Evolutionary conservation across 2,797 vertebrate species (phyloP), one percentile per base, ranked within the genome.

Genomic region (Acipenser oxyrinchus): DNA sequence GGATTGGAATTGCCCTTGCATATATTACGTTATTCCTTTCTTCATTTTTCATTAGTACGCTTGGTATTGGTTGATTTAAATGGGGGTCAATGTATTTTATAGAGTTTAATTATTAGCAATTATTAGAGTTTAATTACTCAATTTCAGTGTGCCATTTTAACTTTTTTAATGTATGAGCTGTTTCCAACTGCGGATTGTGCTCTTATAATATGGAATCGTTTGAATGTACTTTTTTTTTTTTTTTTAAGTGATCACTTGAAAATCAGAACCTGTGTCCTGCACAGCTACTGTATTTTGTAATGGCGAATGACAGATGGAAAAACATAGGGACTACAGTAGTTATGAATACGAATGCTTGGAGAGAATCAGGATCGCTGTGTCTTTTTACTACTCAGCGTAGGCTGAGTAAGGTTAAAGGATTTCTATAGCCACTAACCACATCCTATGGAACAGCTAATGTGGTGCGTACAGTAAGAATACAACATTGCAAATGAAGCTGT

Each of bases 371-470:
- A 23, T 23, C 3, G 23, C 23, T 23, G 23, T 23, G 23, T 23
- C 77, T 82, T 1, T 69, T 71, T 53, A 0, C 71, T 70, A 10
- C 68, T 68, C 53, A 68, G 4, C 69, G 59, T 74, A 73, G 76
- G 75, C 83, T 78, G 68, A 71, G 70, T 64, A 70, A 77, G 79
- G 75, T 74, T 63, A 67, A 75, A 76, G 70, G 60, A 9, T 63
- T 80, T 68, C 68, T 72, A 49, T 69, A 83, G 83, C 89, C 86
- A 79, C 84, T 87, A 78, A 82, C 88, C 88, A 85, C 83, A 83
- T 87, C 79, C 81, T 80, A 71, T 64, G 74, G 66, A 73, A 63
- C 72, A 72, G 57, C 68, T 74, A 68, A 67, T 76, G 75, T 66
- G 52, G 70, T 23, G 23, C 23, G 23, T 23, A 23, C 23, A 23